Evolutionary conservation across 1,140 invertebrate genomes (phyloP).

Genomic region (Thereuonema tuberculata): DNA sequence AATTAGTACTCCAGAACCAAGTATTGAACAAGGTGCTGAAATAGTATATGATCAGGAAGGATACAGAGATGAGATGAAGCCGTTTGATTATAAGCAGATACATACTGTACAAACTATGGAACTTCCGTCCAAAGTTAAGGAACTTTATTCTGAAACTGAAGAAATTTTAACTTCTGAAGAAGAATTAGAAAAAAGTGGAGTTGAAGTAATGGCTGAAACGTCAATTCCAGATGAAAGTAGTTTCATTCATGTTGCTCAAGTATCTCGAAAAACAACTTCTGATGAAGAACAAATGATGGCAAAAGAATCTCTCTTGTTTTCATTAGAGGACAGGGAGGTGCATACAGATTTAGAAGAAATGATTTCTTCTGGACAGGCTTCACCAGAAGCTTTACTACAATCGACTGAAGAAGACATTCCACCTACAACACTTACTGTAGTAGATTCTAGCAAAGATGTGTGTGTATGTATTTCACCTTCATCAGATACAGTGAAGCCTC

Average conservation of each 20-base stretch:
- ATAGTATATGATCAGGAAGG: no score
- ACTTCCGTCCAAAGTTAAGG: no score
- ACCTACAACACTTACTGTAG: background rate
- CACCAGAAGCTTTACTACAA: background rate
- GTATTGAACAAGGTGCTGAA: background rate
- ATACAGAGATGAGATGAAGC: no score
- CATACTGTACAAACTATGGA: no score
- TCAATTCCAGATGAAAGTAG: no score
- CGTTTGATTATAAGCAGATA: no score
- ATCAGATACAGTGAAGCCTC: background rate
- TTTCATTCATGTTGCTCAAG: no score
- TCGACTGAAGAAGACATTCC: background rate
- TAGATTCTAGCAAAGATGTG: background rate
- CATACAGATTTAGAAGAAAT: background rate
- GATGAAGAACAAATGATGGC: background rate
- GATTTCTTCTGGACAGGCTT: background rate
- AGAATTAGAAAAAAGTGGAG: background rate
- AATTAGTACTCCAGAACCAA: background rate
- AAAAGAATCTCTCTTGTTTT: background rate
- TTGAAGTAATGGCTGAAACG: background rate
- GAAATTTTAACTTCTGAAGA: background rate
- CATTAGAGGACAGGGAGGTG: background rate
- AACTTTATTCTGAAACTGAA: background rate
- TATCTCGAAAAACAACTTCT: no score
- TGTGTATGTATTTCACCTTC: background rate